These are phyloP conservation scores for Siniperca chuatsi DNA, from an alignment of 2,113 vertebrate genomes.

Conservation along the genomic window DNA sequence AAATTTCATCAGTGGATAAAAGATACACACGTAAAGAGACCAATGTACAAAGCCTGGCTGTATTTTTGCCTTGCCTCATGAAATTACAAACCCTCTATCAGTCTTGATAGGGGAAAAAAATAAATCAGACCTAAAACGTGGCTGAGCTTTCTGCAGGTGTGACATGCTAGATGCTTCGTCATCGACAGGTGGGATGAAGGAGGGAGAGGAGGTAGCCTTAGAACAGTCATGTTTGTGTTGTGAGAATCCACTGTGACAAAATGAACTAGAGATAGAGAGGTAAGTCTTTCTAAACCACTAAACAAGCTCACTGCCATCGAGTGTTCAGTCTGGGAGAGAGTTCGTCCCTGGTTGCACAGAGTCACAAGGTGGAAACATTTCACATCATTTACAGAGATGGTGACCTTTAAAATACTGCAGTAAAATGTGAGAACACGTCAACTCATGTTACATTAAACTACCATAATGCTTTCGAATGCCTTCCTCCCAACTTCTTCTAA, in stretches of 20 bases:
- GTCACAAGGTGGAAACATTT: constrained; percentile 31
- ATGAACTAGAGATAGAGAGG: constrained; percentile 4
- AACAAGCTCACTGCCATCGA: background rate
- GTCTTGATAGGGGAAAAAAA: background rate
- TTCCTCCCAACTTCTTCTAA: constrained; percentile 34
- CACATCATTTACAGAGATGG: constrained; percentile 24
- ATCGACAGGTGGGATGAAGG: constrained; percentile 43
- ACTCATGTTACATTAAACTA: constrained; percentile 32
- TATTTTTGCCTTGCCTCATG: constrained; percentile 44
- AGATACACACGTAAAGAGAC: constrained; percentile 44
- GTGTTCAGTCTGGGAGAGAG: constrained; percentile 1
- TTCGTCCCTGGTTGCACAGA: background rate
- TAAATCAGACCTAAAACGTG: constrained; percentile 22
- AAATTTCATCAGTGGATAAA: constrained; percentile 62
- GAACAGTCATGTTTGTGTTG: constrained; percentile 71
- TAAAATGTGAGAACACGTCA: constrained; percentile 42
- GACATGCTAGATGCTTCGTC: constrained; percentile 35
- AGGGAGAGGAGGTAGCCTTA: constrained; percentile 74
- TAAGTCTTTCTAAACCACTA: constrained; percentile 8
- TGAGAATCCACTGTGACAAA: constrained; percentile 44
- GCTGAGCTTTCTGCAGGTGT: constrained; percentile 52
- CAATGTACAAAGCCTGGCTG: constrained; percentile 44
- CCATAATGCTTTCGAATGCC: constrained; percentile 30
- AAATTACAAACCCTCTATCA: constrained; percentile 44
- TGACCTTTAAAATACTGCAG: constrained; percentile 59